Conservation (phyloP, 1,140 invertebrate genomes). For the Vanessa atalanta region DNA sequence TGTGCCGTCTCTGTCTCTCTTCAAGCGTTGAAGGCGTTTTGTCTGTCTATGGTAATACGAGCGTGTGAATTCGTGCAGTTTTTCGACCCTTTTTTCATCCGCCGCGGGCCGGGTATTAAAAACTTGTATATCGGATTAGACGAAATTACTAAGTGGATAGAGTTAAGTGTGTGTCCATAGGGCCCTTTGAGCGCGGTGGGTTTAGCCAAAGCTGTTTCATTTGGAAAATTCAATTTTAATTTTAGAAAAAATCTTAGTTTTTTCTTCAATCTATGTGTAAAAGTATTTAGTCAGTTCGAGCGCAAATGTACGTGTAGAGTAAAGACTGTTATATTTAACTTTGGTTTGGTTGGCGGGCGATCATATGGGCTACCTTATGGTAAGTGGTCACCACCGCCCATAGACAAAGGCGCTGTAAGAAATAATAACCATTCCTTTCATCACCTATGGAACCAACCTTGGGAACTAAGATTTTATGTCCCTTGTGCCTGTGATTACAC, state of each 20-base stretch:
- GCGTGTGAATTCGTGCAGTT: constrained; percentile 74
- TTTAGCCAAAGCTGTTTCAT: neutral
- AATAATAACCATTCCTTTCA: no score
- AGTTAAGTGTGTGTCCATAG: constrained; percentile 64
- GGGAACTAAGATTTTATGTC: no score
- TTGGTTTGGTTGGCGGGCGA: no score
- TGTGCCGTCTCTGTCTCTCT: constrained; percentile 2
- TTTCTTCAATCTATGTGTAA: no score
- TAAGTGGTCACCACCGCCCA: no score
- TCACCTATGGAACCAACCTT: no score
- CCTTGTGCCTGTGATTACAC: no score
- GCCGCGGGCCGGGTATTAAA: constrained; percentile 70
- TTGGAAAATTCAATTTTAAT: neutral
- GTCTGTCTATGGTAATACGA: constrained; percentile 27
- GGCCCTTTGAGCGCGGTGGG: constrained; percentile 13
- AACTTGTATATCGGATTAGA: constrained; percentile 78
- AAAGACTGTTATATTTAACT: no score
- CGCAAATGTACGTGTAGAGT: no score
- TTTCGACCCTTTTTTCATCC: constrained; percentile 73
- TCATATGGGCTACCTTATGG: no score
- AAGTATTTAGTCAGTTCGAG: no score
- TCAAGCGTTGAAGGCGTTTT: constrained; percentile 3
- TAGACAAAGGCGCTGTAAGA: no score
- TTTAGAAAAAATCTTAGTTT: neutral
- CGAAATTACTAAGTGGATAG: constrained; percentile 74